phyloP scores from a whole-genome alignment of 2,797 vertebrate species.

The Sebastes diploproa region DNA sequence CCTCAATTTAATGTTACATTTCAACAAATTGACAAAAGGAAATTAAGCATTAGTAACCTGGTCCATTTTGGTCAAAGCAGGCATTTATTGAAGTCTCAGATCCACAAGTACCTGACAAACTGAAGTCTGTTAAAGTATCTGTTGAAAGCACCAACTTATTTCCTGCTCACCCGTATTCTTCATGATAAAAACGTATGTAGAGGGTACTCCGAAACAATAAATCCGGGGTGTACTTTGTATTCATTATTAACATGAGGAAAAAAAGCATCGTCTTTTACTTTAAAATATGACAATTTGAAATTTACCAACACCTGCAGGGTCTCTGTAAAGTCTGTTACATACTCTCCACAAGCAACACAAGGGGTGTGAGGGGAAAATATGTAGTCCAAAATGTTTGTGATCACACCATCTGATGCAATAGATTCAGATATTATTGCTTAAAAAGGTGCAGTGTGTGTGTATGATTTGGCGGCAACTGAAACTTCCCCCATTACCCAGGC shows the following conservation, averaged over 20 bases:
- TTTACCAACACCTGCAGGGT: not conserved
- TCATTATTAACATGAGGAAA: constrained; percentile 6
- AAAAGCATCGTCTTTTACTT: not conserved
- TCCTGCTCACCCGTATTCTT: not conserved
- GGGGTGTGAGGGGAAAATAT: not conserved
- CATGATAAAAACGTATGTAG: not conserved
- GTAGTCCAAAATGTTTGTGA: not conserved
- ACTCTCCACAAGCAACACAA: not conserved
- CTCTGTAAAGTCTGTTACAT: constrained; percentile 17
- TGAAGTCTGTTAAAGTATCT: constrained; percentile 34
- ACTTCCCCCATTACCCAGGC: too few species aligned
- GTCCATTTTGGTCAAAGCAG: constrained; percentile 29
- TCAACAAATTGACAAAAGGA: not conserved
- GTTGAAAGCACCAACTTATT: not conserved
- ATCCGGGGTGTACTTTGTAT: not conserved
- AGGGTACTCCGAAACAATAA: not conserved
- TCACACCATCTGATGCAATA: not conserved
- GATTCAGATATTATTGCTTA: not conserved
- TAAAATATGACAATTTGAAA: not conserved
- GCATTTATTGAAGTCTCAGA: constrained; percentile 67
- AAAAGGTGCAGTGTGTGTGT: too few species aligned
- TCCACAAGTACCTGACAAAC: constrained; percentile 38
- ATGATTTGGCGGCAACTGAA: too few species aligned
- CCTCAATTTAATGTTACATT: not conserved
- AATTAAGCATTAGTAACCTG: not conserved